These are phyloP conservation scores for Helicoverpa assulta DNA, from an alignment of 2,888 invertebrate species.

Conservation along the genomic window DNA sequence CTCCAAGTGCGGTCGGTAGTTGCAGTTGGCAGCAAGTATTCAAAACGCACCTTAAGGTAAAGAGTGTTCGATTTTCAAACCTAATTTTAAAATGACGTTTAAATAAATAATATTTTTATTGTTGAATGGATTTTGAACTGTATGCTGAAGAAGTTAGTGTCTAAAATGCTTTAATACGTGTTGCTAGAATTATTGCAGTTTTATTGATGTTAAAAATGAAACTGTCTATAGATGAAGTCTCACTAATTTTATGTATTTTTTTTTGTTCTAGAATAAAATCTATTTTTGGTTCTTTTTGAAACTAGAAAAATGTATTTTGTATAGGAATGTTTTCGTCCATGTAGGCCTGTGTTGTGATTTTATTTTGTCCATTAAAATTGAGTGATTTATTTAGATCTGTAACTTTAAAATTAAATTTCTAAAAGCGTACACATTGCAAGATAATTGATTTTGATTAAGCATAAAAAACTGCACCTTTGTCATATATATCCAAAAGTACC, in stretches of 20 bases:
- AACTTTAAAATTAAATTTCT: slow-evolving; percentile 12
- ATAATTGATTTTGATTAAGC: not conserved
- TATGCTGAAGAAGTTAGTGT: slow-evolving; percentile 19
- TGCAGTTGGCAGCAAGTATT: no score
- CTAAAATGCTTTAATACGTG: slow-evolving; percentile 28
- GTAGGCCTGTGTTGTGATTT: slow-evolving; percentile 6
- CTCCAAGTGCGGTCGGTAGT: no score
- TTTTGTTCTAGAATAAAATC: not conserved
- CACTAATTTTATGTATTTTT: not conserved
- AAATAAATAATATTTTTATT: slow-evolving; percentile 29
- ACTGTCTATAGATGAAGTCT: slow-evolving; percentile 17
- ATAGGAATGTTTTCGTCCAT: not conserved
- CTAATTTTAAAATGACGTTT: slow-evolving; percentile 18
- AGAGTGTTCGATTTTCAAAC: slow-evolving; percentile 21
- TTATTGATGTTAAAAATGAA: slow-evolving; percentile 17
- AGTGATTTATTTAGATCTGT: slow-evolving; percentile 45
- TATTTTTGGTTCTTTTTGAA: not conserved
- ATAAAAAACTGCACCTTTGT: no score
- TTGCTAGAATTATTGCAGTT: slow-evolving; percentile 17
- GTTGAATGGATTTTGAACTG: slow-evolving; percentile 27
- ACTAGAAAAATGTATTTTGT: not conserved
- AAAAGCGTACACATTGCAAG: not conserved
- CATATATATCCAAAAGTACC: no score
- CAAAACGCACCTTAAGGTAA: no score
- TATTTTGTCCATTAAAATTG: slow-evolving; percentile 13